phyloP scores from a whole-genome alignment of 2,888 invertebrate genomes.

The Agrotis ipsilon region DNA sequence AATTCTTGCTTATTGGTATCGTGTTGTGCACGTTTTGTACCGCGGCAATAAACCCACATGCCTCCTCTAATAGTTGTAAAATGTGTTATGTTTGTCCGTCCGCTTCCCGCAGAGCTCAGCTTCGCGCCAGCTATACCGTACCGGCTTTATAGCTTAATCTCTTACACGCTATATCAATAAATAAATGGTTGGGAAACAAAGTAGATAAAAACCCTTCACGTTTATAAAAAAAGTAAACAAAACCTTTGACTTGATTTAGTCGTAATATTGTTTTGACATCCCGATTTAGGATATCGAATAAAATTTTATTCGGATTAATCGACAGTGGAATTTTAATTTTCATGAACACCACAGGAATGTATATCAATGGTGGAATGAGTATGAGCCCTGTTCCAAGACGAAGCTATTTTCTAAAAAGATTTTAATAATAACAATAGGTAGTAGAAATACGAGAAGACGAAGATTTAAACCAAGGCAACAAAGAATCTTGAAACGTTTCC shows the following conservation, averaged over 20 bases:
- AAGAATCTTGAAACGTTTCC: constrained; percentile 41
- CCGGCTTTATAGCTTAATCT: constrained; percentile 89
- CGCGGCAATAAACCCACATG: constrained; percentile 71
- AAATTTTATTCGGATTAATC: constrained; percentile 39
- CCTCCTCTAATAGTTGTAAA: constrained; percentile 84
- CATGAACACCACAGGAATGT: constrained; percentile 12
- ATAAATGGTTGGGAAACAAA: constrained; percentile 82
- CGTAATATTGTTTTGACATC: constrained; percentile 54
- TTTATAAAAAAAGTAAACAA: constrained; percentile 61
- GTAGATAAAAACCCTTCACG: constrained; percentile 68
- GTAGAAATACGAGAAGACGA: constrained; percentile 12
- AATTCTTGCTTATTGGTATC: constrained; percentile 70
- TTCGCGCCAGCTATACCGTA: constrained; percentile 78
- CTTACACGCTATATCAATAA: constrained; percentile 86
- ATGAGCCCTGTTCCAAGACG: background rate
- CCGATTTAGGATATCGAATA: constrained; percentile 40
- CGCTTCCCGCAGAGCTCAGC: constrained; percentile 86
- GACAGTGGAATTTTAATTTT: constrained; percentile 34
- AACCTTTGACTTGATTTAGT: constrained; percentile 54
- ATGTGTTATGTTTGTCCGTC: constrained; percentile 80
- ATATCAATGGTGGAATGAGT: background rate
- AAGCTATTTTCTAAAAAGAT: background rate
- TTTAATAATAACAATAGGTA: constrained; percentile 19
- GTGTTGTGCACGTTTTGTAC: constrained; percentile 68
- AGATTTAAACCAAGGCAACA: constrained; percentile 21